Percentiles rank a stretch among this genome's conserved stretches.
phyloP scores from a whole-genome alignment of 2,797 vertebrate species.

The Coendou prehensilis region DNA sequence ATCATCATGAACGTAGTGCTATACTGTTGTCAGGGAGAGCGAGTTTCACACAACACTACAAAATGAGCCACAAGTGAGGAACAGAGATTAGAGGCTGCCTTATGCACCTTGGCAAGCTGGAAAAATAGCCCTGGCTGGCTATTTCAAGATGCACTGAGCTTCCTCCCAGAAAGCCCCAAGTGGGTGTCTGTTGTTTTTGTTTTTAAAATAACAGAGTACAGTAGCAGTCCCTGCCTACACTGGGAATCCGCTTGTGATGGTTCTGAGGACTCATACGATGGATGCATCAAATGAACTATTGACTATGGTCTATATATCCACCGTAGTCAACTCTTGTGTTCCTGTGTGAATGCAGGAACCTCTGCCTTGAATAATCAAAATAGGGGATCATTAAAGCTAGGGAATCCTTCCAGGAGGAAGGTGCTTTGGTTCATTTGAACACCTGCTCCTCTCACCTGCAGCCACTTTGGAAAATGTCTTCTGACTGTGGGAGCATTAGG shows the following conservation, averaged over 20 bases:
- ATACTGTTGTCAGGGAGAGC: neutral
- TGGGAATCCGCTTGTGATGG: neutral
- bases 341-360: neutral
- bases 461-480: neutral
- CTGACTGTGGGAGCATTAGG: neutral
- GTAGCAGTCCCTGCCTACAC: neutral
- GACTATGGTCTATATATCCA: neutral
- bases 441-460: neutral
- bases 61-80: neutral
- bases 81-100: neutral
- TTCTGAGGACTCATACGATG: neutral
- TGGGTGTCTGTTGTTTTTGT: neutral
- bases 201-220: neutral
- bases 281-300: too few species aligned
- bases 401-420: neutral
- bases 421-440: neutral
- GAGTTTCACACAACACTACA: fast-evolving
- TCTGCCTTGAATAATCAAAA: neutral
- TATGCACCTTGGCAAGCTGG: neutral
- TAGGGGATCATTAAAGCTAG: neutral
- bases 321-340: neutral
- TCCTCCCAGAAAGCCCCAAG: neutral
- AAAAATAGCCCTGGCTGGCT: neutral
- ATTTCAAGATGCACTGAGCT: neutral
- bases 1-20: neutral